These are phyloP conservation scores for Clanis bilineata DNA, from an alignment of 2,888 invertebrate species.

Conservation along the genomic window DNA sequence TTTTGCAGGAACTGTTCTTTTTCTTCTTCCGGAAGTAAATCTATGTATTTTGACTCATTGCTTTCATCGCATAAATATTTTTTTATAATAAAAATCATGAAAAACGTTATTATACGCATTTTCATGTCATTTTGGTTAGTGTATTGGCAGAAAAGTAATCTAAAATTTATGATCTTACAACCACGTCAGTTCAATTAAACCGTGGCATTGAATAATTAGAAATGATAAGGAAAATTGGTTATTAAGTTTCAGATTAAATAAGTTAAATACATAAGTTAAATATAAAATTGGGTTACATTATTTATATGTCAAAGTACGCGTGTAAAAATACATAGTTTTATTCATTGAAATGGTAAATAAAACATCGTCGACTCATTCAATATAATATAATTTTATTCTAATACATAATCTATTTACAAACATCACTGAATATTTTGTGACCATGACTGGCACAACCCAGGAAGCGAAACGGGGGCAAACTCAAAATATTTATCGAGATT, in stretches of 20 bases:
- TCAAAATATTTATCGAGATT: background rate
- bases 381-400: constrained; percentile 1
- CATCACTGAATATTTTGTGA: constrained; percentile 19
- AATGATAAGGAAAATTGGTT: constrained; percentile 7
- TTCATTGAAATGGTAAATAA: background rate
- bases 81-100: constrained; percentile 30
- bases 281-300: background rate
- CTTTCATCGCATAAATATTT: constrained; percentile 29
- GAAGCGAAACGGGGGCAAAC: background rate
- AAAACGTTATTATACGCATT: constrained; percentile 41
- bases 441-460: background rate
- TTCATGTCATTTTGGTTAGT: constrained; percentile 36
- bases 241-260: background rate
- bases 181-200: background rate
- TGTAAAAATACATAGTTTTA: background rate
- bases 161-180: background rate
- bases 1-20: constrained; percentile 59
- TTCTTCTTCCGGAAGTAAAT: constrained; percentile 58
- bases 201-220: constrained; percentile 10
- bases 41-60: constrained; percentile 57
- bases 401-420: constrained; percentile 23
- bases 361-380: background rate
- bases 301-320: background rate
- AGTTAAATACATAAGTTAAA: background rate
- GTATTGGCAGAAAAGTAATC: background rate